Conservation (phyloP, 2,797 vertebrate species). For the Calcarius lapponicus region DNA sequence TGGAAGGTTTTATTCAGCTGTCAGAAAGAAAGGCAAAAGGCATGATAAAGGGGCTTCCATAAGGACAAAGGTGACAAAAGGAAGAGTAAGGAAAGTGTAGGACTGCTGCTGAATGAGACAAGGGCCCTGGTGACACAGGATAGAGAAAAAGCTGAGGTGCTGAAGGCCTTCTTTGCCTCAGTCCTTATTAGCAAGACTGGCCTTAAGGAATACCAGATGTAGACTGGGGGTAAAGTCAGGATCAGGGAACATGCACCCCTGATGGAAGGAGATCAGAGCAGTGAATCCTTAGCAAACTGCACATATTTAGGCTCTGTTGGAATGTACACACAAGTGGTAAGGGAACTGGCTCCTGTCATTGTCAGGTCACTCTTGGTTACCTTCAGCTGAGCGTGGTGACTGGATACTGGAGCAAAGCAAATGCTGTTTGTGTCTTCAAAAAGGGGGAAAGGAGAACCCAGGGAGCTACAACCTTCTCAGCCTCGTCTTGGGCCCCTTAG, state of each 20-base stretch:
- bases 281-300: background rate
- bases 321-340: background rate
- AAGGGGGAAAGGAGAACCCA: background rate
- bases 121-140: background rate
- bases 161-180: background rate
- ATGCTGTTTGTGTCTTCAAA: background rate
- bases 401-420: background rate
- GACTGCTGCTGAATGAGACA: background rate
- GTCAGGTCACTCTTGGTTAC: background rate
- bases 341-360: background rate
- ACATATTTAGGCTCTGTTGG: background rate
- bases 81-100: background rate
- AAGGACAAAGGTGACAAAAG: background rate
- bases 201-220: background rate
- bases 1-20: background rate
- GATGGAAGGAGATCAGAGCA: background rate
- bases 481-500: background rate
- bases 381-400: background rate
- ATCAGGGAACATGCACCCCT: accelerated
- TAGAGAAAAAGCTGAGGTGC: background rate
- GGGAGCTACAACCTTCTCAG: background rate
- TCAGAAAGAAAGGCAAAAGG: background rate
- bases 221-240: background rate
- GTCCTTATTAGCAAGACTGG: background rate
- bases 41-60: background rate